Conservation (phyloP, 2,888 invertebrate genomes). For the Eulithis testata region DNA sequence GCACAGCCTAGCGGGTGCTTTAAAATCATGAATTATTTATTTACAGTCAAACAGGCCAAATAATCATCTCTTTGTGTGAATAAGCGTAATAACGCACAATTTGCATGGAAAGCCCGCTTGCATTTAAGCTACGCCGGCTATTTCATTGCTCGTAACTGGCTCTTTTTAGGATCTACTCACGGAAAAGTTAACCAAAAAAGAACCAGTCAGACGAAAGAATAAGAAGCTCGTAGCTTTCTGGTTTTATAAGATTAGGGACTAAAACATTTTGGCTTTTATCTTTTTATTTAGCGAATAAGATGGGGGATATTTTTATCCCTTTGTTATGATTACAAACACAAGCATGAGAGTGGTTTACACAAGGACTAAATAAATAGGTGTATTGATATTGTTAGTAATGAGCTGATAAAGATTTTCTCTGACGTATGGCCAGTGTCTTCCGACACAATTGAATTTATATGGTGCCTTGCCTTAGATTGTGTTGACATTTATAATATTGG, state of each 20-base stretch:
- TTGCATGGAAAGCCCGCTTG: constrained; percentile 4
- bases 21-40: constrained; percentile 49
- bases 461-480: no score
- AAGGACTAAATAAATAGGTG: constrained; percentile 36
- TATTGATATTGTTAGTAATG: constrained; percentile 37
- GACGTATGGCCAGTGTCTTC: constrained; percentile 1
- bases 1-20: constrained; percentile 39
- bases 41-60: constrained; percentile 41
- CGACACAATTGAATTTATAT: neutral
- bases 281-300: constrained; percentile 29
- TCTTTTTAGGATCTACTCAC: neutral
- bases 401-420: constrained; percentile 19
- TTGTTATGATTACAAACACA: constrained; percentile 36
- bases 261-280: constrained; percentile 2
- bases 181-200: neutral
- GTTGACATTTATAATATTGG: no score
- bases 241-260: neutral
- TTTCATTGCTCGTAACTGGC: neutral
- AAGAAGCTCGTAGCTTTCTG: neutral
- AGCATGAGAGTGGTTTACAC: constrained; percentile 31
- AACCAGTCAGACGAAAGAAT: neutral
- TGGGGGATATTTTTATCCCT: constrained; percentile 16
- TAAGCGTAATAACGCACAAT: constrained; percentile 14
- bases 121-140: constrained; percentile 1
- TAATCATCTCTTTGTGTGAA: constrained; percentile 31